Base-by-base conservation (phyloP, 2,888 invertebrate genomes). In the Notodonta dromedarius region DNA sequence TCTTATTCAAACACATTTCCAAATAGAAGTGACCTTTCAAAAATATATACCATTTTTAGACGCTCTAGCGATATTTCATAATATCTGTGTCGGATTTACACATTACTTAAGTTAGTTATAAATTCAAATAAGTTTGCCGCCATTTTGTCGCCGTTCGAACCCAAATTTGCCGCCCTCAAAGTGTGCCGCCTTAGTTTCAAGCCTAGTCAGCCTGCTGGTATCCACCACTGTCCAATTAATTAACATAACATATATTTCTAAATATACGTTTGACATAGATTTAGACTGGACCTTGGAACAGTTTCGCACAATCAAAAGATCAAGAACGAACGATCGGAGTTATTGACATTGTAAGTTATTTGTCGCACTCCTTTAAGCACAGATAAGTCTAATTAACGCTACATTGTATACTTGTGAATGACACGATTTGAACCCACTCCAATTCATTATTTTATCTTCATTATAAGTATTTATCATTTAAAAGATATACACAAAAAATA, bases 251-350 rank as follows among this genome's bases (percentile, higher is more conserved):
- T 54, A 39, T 42, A 51, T 55, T 56, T 56, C 42, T 40, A 24
- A 54, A 44, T 55, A 40, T 40, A 24, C 24, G 44, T 55, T 35
- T 56, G 61, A 61, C 58, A 46, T 57, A 46, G 58, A 63, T 62
- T 72, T 71, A 68, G 58, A 62, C 39, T 16, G n/a, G 35, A 62
- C 83, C 82, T 82, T 81, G 78, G 70, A 71, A 78, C 77, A 77
- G 71, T 70, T 80, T 83, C 63, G 71, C 67, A 66, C 74, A 71
- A 74, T 76, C 75, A 69, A 73, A 73, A 81, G 82, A 78, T 83
- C 83, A 81, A 79, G 83, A 76, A 59, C 62, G 61, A 54, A 51
- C 39, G 52, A 57, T 24, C 54, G 9, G 40, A 55, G 55, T 61
- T 58, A 57, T 76, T 76, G 66, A 74, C 63, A 66, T 68, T 73